Base-by-base conservation (phyloP, 1,140 invertebrate genomes). In the Tachypleus tridentatus region DNA sequence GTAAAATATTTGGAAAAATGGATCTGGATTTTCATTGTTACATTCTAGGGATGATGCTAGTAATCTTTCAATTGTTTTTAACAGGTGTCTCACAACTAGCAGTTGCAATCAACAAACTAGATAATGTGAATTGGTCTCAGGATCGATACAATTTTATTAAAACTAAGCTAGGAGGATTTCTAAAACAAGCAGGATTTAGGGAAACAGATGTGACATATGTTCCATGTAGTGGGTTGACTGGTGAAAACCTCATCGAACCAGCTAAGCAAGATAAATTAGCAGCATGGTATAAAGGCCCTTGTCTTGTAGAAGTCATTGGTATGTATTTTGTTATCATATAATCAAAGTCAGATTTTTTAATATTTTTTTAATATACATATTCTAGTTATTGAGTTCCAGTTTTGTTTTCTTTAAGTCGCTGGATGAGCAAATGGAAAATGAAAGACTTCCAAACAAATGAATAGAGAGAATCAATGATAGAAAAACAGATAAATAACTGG, bases 141-240 rank as follows among this genome's bases (percentile, higher is more conserved):
- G 83, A 87, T 60, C 80, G 93, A 70, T 98, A 92, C 77, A 80
- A 86, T 70, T 90, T 96, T 74, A 94, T 99, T 61, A 82, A 84
- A 0, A 81, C 82, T 59, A 96, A 93, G 75, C 78, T 99, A 49
- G 86, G 84, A 66, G 71, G 78, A n/a, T 99, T 98, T 73, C 78
- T 99, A 0, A 93, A 92, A 77, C 90, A 96, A 79, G 91, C 89
- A n/a, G 96, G 94, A 4, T 98, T 90, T 73, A 89, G 88, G 74
- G 93, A 96, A 50, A 78, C 80, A 5, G 91, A 93, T 77, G 84
- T 98, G 0, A 86, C 82, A 3, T 99, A 87, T 80, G 87, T 99
- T 8, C 97, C 97, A 5, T 97, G 94, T 72, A 97, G 93, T 74
- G 97, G 97, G 47, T 77, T 99, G 1, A 88, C 85, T 49, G 97